Evolutionary conservation across 1,140 invertebrate species (phyloP), one percentile per base, ranked within the genome.

Genomic region (Doryteuthis pealeii): DNA sequence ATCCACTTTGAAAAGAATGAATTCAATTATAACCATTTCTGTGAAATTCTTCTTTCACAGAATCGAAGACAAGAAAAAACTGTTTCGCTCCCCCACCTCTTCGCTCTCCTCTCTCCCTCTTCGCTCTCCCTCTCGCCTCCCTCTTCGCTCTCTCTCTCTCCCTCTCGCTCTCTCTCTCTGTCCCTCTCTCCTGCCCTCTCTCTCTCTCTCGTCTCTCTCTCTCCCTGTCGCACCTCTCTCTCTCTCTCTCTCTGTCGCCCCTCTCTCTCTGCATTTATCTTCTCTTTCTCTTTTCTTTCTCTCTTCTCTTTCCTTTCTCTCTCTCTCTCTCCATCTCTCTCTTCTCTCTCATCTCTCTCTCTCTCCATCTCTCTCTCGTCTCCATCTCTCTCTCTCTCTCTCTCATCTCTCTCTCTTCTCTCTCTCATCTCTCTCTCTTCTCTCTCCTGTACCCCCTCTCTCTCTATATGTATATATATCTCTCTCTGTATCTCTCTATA

Each of bases 281-380:
- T 15, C 26, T 71, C 67, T 74, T 32, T 18, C 18, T 71, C 26
- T 74, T 32, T 14, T 32, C 32, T 1, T 72, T 71, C 67, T 71
- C 26, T 65, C 31, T 54, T 22, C 45, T 15, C 45, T 49, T 22
- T 15, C 45, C 22, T 49, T 0, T 49, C 22, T 49, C 45, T 15
- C 45, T 49, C 45, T 15, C 45, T 49, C 45, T 49, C 45, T 15
- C 45, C 22, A 12, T 12, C 45, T 49, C 45, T 49, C 45, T 15
- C 1, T 15, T 12, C 1, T 12, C 45, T 22, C 12, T 22, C 12
- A 1, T 49, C 45, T 49, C 45, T 15, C 45, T 49, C 45, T 1
- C 45, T 15, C 45, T 49, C 45, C 0, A 12, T 1, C 45, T 49
- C 45, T 49, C 45, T 49, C 22, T 0, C 45, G 10, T 22, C 45